Evolutionary conservation across 1,140 invertebrate species (phyloP).

Genomic region (Carcinoscorpius rotundicauda): DNA sequence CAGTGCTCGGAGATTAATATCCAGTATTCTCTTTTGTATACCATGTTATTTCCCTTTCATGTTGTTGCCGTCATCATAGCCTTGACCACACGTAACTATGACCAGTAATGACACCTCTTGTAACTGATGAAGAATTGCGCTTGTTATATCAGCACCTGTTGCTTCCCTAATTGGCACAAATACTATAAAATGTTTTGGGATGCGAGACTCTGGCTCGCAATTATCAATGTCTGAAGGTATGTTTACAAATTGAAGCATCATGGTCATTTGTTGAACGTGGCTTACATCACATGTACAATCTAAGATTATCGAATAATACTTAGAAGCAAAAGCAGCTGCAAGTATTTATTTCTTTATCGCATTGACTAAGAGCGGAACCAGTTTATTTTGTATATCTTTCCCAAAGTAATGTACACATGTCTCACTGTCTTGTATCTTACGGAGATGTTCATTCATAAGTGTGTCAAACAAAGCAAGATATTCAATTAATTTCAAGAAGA

Average conservation of each 20-base stretch:
- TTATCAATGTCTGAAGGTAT: constrained; percentile 1
- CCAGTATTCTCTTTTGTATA: too few species aligned
- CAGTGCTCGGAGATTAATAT: too few species aligned
- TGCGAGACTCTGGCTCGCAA: background rate
- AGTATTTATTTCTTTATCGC: background rate
- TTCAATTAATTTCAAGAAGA: too few species aligned
- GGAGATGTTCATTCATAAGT: too few species aligned
- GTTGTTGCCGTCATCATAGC: too few species aligned
- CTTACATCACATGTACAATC: background rate
- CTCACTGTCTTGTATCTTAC: too few species aligned
- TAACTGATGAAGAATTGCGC: too few species aligned
- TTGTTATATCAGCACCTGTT: too few species aligned
- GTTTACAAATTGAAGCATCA: background rate
- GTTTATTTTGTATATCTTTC: constrained; percentile 1
- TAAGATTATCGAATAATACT: constrained; percentile 1
- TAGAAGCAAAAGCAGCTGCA: background rate
- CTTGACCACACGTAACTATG: too few species aligned
- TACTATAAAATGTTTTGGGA: background rate
- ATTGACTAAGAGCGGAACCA: background rate
- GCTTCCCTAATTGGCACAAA: background rate
- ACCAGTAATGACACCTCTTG: too few species aligned
- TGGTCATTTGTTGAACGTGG: background rate
- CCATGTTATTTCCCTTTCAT: too few species aligned
- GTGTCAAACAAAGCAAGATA: too few species aligned
- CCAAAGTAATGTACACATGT: background rate